A percentile compares a stretch with the other conserved stretches of the same genome.
These are phyloP conservation scores for Gisinianus flammeolus DNA, from an alignment of 2,888 invertebrate species.

Conservation along the genomic window DNA sequence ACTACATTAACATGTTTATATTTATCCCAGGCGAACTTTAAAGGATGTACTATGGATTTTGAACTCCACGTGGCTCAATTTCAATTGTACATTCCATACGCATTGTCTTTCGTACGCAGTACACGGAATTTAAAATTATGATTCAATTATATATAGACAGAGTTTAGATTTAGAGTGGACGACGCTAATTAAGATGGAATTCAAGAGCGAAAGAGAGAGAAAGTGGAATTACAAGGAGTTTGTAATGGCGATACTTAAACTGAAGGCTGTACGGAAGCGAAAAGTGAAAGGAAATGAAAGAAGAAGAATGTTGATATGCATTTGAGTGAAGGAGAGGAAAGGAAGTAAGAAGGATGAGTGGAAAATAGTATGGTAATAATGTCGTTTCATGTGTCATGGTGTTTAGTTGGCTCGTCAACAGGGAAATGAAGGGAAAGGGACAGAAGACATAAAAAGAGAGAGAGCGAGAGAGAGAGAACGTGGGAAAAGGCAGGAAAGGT, in stretches of 20 bases:
- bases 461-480: background rate
- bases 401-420: conserved; percentile 13
- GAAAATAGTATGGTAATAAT: background rate
- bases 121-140: no score
- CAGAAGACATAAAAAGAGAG: no score
- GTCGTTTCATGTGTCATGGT: conserved; percentile 9
- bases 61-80: no score
- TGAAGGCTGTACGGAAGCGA: background rate
- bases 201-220: background rate
- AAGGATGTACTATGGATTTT: no score
- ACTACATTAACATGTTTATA: no score
- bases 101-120: no score
- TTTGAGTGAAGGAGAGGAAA: background rate
- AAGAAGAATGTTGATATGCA: background rate
- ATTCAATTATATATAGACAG: no score
- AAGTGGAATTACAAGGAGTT: background rate
- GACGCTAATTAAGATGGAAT: no score
- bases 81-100: no score
- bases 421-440: background rate
- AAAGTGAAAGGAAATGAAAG: background rate
- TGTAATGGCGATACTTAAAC: background rate
- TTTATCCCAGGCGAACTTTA: no score
- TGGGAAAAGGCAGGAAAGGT: background rate
- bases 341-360: background rate
- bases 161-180: no score